Percentiles rank a stretch among this genome's conserved stretches.
These are phyloP conservation scores for Glaucomys volans DNA, from an alignment of 2,113 vertebrate species.

Conservation along the genomic window DNA sequence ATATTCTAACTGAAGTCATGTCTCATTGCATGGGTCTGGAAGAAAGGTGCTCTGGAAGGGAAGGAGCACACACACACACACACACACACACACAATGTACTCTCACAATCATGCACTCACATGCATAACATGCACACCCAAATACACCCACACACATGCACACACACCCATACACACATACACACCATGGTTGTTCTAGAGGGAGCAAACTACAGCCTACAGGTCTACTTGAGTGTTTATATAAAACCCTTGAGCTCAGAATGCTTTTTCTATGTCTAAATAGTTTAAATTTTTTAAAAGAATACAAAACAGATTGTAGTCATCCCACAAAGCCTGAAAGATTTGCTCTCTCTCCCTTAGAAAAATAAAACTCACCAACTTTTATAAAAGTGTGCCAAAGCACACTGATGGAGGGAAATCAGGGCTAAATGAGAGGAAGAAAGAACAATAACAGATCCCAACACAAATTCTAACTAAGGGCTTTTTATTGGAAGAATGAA, in stretches of 20 bases:
- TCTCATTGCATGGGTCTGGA: background rate
- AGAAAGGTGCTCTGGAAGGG: background rate
- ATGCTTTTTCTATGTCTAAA: background rate
- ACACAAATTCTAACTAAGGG: background rate
- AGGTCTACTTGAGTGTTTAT: background rate
- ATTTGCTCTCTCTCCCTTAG: background rate
- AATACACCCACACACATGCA: background rate
- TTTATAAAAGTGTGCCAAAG: background rate
- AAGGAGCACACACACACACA: background rate
- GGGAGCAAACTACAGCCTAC: background rate
- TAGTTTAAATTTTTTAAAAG: background rate
- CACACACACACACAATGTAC: background rate
- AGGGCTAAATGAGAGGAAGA: background rate
- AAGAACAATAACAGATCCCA: background rate
- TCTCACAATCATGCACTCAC: background rate
- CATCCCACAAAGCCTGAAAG: background rate
- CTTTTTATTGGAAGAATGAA: slow-evolving; percentile 13
- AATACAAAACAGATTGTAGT: background rate
- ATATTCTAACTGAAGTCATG: background rate
- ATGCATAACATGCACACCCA: too few relatives aligned
- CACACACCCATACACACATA: background rate
- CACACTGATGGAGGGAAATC: background rate
- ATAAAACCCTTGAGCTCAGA: background rate
- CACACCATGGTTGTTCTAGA: background rate
- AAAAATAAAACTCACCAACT: background rate